Base-by-base conservation (phyloP, 2,797 vertebrate species). In the Poecilia picta region DNA sequence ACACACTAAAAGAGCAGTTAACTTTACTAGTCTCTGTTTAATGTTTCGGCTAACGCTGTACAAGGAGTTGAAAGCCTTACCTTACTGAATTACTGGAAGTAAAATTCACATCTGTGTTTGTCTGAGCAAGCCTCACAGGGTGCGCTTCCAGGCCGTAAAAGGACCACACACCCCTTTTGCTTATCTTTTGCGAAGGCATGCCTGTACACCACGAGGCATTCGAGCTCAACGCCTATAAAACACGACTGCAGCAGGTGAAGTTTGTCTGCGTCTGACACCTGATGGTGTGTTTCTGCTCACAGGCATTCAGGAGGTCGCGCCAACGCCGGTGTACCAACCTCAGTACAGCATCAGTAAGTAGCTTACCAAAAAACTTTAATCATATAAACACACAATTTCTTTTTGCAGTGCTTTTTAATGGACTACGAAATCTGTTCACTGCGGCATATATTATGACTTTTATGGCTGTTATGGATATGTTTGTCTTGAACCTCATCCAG, bases 291-390 rank as follows among this genome's bases (percentile, higher is more conserved):
- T 90, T 90, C n/a, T 87, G 77, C 81, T 76, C 75, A 82, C 83
- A 96, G 96, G 94, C 85, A 94, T 95, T 80, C 95, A 94, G 49
- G 96, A 94, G 84, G 92, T 88, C 1, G 88, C 93, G 41, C 94
- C 95, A 2, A 95, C 96, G 8, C 94, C 96, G 0, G 84, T 93
- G 51, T 96, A 86, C 91, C 95, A 96, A 74, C 91, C 95, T 68
- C 96, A 96, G 66, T 95, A 96, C 93, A 95, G 94, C 92, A 94
- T 95, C 66, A 95, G 96, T 96, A 20, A 76, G 80, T 73, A 20
- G 28, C 16, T 28, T 8, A 10, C 20, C 15, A 15, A 68, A 33
- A 33, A 0, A 1, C 23, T 45, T 3, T 18, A 15, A 31, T 43
- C 8, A n/a, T 20, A 18, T 45, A 18, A 59, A 45, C 25, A 10